Evolutionary conservation across 2,797 vertebrate genomes (phyloP), one percentile per base, ranked within the genome.

Genomic region (Siniperca obscura): DNA sequence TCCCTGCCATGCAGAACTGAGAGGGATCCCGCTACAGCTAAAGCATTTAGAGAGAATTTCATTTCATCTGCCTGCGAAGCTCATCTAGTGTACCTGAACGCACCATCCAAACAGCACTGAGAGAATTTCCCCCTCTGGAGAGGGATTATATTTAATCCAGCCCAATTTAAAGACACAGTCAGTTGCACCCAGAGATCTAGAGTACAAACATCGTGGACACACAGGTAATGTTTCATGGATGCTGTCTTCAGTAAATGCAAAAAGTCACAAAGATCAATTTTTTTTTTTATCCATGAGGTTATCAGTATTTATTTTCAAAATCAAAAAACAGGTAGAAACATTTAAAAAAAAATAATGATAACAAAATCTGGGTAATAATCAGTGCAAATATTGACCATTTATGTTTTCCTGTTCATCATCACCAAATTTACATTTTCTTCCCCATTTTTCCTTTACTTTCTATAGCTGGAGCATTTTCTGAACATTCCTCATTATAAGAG

Each of bases 91-190:
- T 46, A 82, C 87, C 82, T 89, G 78, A 90, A 90, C 22, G 52
- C 65, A 83, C 44, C 70, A 13, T 78, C 72, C 77, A 67, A 61
- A 82, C 62, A 64, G 79, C 46, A 12, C 34, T 7, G 64, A 70
- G 74, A 66, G 69, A 66, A 72, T 77, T 60, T 48, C 36, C 62
- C n/a, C 11, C 5, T 2, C 78, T 60, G 48, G 38, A 78, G 70
- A 55, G 73, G 76, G 68, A 86, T 85, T 87, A 80, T n/a, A 69
- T 85, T 60, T 78, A 83, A 87, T 90, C 86, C 81, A 57, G 56
- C 7, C 40, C 50, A 80, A 76, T 91, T 88, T 84, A 69, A 74
- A 84, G 74, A 80, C 61, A 77, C 78, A 61, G 44, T 13, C 44
- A 80, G 34, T 19, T 53, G 38, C n/a, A 77, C 50, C 64, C 42